A percentile compares a stretch with the other conserved stretches of the same genome.
Conservation (phyloP, 1,140 invertebrate genomes). For the Brachystomella parvula region DNA sequence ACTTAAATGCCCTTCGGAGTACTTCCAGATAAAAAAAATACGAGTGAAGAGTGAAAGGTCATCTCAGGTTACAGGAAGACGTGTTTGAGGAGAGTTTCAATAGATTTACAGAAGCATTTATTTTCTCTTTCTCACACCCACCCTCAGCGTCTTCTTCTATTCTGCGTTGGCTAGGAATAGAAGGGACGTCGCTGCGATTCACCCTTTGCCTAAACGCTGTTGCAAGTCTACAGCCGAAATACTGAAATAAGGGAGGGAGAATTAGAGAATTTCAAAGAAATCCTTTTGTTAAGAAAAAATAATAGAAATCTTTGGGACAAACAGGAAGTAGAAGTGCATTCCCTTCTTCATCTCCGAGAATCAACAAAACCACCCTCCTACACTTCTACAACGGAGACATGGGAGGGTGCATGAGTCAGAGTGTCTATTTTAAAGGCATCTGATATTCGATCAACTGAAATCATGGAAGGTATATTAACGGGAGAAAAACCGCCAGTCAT, state of each 20-base stretch:
- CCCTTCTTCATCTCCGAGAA: no score
- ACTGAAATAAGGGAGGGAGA: background rate
- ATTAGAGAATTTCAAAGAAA: no score
- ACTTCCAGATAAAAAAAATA: background rate
- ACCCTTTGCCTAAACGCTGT: background rate
- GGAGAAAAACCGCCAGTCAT: no score
- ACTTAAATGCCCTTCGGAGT: background rate
- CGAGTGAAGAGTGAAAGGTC: background rate
- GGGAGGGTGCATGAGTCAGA: no score
- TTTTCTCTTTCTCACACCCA: background rate
- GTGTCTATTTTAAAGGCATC: no score
- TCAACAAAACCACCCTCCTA: no score
- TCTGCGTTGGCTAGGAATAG: background rate
- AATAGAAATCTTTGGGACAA: no score
- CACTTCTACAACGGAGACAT: no score
- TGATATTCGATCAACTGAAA: no score
- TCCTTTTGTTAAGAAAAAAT: no score
- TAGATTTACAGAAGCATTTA: constrained; percentile 1
- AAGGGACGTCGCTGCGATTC: background rate
- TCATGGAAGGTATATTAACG: no score
- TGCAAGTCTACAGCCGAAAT: background rate
- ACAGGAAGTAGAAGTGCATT: no score
- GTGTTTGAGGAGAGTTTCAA: constrained; percentile 13
- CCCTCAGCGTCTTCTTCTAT: background rate
- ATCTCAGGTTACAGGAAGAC: background rate